Base-by-base conservation (phyloP, 2,797 vertebrate genomes). In the Chanos chanos region DNA sequence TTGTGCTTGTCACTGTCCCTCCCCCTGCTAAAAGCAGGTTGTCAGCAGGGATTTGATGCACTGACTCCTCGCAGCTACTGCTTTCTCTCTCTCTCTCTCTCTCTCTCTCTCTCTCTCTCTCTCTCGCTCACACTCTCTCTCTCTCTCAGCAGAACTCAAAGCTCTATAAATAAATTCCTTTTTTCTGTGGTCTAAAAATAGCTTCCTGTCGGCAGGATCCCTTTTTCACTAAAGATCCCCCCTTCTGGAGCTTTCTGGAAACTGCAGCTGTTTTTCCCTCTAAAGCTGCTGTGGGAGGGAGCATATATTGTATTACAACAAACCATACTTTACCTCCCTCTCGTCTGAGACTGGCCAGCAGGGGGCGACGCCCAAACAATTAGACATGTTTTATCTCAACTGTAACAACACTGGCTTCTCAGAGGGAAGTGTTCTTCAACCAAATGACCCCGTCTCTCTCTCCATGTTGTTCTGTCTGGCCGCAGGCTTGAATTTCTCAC, bases 101-200 rank as follows among this genome's bases (percentile, higher is more conserved):
- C n/a, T n/a, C n/a, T n/a, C n/a, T n/a, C n/a, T n/a, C n/a, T n/a
- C n/a, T n/a, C n/a, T n/a, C n/a, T n/a, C n/a, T n/a, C n/a, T n/a
- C n/a, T n/a, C n/a, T n/a, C n/a, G n/a, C n/a, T n/a, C n/a, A n/a
- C n/a, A n/a, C n/a, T n/a, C n/a, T n/a, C n/a, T n/a, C n/a, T n/a
- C n/a, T n/a, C n/a, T n/a, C n/a, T n/a, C 64, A 71, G 65, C 68
- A 58, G 44, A 73, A 57, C 70, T 54, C 66, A 39, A 63, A 53
- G 61, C 41, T 66, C 77, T 79, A 81, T 72, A 79, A 81, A 81
- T 81, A 81, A 3, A 75, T 72, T 44, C 55, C 47, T 73, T 71
- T 72, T 57, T 67, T 76, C 63, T 57, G 12, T 33, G 59, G 21
- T 56, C 72, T 79, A 75, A 75, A 81, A 79, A 81, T 81, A 81